Base-by-base conservation (phyloP, 1,140 invertebrate genomes). In the Pseudomyrmex sp. region DNA sequence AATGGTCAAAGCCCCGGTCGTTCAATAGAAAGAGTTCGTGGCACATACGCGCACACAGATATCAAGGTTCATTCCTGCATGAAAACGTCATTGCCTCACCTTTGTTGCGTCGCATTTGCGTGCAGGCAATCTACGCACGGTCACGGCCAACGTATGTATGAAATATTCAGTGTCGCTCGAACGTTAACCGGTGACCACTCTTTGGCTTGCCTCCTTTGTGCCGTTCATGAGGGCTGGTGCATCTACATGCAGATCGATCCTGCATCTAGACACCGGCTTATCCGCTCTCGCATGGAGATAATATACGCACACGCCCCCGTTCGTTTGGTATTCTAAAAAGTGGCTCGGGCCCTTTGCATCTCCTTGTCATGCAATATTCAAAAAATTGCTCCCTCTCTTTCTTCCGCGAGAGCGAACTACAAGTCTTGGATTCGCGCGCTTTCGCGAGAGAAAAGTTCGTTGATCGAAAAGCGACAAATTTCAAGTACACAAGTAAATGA, bases 1-100 rank as follows among this genome's bases (percentile, higher is more conserved):
- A 72, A 56, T 73, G 77, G 52, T 83, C 66, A 70, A 80, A 52
- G 63, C n/a, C 35, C 13, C 13, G 73, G 66, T 79, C 68, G 82
- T 74, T 73, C 66, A 65, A 77, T 82, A 82, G 73, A 85, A 88
- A 88, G 88, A 82, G 69, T 52, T 58, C 70, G 61, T 48, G 52
- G 75, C 68, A 52, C 80, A 59, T 58, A 77, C 62, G 23, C 61
- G 23, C 59, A 63, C 18, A 63, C 62, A 56, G 23, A 52, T 52
- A 66, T 23, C 50, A 62, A 7, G 75, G 10, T 80, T 80, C 54
- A 59, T 88, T 65, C 82, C 58, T 20, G 18, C 48, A 74, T 75
- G 18, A 44, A 56, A 63, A 44, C 20, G 15, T n/a, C 54, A 2
- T 61, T 46, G 52, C 44, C 76, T 65, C 65, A 52, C 48, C 58